phyloP scores from a whole-genome alignment of 2,888 invertebrate species.

The Oxyscelio sp. region DNA sequence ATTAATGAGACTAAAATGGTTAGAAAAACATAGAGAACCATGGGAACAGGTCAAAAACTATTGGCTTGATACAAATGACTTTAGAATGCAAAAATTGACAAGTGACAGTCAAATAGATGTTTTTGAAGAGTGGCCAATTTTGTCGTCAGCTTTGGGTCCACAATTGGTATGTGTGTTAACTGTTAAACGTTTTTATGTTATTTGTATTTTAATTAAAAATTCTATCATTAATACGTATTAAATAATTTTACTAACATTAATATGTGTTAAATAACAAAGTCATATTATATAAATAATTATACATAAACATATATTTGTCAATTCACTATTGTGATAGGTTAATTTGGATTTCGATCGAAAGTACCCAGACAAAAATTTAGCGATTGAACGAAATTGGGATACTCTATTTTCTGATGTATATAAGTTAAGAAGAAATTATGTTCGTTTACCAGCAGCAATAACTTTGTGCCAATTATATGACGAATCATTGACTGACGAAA shows the following conservation, averaged over 20 bases:
- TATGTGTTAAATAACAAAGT: too few species aligned
- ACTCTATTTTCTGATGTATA: constrained; percentile 20
- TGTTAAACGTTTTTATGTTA: too few species aligned
- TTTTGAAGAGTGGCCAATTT: constrained; percentile 49
- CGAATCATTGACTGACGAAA: not conserved
- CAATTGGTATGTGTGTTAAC: too few species aligned
- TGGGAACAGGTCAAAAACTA: not conserved
- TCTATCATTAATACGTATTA: too few species aligned
- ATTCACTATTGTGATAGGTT: too few species aligned
- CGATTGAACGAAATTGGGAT: constrained; percentile 29
- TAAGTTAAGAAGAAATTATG: not conserved
- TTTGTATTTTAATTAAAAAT: too few species aligned
- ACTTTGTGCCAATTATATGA: constrained; percentile 26
- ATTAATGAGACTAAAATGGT: not conserved
- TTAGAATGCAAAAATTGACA: not conserved
- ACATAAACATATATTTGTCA: too few species aligned
- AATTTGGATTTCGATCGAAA: constrained; percentile 32
- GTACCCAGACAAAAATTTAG: constrained; percentile 25
- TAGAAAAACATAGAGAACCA: constrained; percentile 1
- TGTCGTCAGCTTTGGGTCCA: constrained; percentile 13
- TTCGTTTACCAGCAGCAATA: not conserved
- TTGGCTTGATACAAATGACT: not conserved
- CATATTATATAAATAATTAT: too few species aligned
- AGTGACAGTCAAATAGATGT: not conserved
- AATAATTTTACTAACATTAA: too few species aligned